Base-by-base conservation (phyloP, 1,140 invertebrate genomes). In the Heliconius eleuchia region DNA sequence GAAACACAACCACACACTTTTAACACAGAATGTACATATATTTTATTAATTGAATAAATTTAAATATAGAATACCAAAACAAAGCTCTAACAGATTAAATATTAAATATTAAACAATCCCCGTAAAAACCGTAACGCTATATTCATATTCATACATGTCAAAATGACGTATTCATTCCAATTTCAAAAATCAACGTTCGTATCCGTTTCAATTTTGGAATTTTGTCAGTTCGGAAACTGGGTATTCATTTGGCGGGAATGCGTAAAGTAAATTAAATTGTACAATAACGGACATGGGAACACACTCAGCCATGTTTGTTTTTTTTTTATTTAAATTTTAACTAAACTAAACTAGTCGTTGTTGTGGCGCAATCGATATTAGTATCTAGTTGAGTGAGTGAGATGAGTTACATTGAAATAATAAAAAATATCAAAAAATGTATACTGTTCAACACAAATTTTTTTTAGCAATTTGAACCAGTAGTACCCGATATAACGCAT, bases 211-310 rank as follows among this genome's bases (percentile, higher is more conserved):
- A 87, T 85, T 88, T 83, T 86, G 81, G 85, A 84, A 85, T 85
- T 84, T 82, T 75, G 81, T 83, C 81, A 84, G 81, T 85, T 86
- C 84, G 86, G 84, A 86, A 87, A 87, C 84, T 73, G 78, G 71
- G 83, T 84, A 88, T 92, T 89, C 87, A 88, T 91, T 89, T 85
- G 84, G 83, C 86, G 87, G 81, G 81, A 81, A 85, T 85, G 85
- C 87, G 88, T 86, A 85, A 91, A 89, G 89, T 88, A 90, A 92
- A 92, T 91, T 88, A 91, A 92, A 91, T 87, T 84, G 84, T 87
- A 88, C 90, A 92, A 91, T 90, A 91, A 90, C 85, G 87, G 84
- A 91, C 89, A 92, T 86, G 89, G 79, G 87, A 94, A 92, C 84
- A 89, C 90, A 90, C 90, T 92, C 87, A 87, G 79, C 79, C 82